These are phyloP conservation scores for Globicephala melas DNA, from an alignment of 2,113 vertebrate species.

Conservation along the genomic window DNA sequence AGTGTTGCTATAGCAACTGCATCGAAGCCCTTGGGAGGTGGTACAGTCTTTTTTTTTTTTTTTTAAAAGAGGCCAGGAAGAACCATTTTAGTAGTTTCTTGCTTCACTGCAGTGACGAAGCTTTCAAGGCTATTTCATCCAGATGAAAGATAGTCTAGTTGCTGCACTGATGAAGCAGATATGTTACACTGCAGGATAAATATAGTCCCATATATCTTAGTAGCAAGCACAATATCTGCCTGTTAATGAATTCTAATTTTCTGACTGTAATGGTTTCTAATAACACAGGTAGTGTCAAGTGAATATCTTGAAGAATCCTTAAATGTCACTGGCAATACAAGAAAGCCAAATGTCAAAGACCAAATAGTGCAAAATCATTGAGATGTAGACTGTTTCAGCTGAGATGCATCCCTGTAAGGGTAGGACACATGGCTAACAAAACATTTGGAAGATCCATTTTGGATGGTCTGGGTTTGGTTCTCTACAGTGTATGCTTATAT, in stretches of 20 bases:
- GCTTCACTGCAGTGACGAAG: constrained; percentile 80
- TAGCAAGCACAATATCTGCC: background rate
- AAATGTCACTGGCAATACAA: constrained; percentile 8
- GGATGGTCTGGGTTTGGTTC: background rate
- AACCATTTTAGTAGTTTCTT: constrained; percentile 76
- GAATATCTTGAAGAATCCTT: constrained; percentile 49
- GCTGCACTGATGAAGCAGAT: constrained; percentile 63
- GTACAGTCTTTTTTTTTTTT: constrained; percentile 68
- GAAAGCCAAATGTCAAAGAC: constrained; percentile 47
- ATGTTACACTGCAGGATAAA: constrained; percentile 39
- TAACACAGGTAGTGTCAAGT: constrained; percentile 28
- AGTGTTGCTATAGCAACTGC: constrained; percentile 83
- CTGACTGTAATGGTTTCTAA: constrained; percentile 38
- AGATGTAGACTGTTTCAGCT: background rate
- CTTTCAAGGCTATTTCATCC: constrained; percentile 75
- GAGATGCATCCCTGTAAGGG: background rate
- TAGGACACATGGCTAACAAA: background rate
- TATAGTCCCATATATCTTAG: constrained; percentile 7
- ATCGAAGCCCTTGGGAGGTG: constrained; percentile 83
- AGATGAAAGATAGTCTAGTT: constrained; percentile 64
- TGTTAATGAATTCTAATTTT: constrained; percentile 48
- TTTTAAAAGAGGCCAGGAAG: constrained; percentile 75
- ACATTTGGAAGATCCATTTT: background rate
- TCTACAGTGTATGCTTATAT: background rate
- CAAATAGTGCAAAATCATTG: background rate